Conservation (phyloP, 2,113 vertebrate genomes). For the Crotalus helleri region DNA sequence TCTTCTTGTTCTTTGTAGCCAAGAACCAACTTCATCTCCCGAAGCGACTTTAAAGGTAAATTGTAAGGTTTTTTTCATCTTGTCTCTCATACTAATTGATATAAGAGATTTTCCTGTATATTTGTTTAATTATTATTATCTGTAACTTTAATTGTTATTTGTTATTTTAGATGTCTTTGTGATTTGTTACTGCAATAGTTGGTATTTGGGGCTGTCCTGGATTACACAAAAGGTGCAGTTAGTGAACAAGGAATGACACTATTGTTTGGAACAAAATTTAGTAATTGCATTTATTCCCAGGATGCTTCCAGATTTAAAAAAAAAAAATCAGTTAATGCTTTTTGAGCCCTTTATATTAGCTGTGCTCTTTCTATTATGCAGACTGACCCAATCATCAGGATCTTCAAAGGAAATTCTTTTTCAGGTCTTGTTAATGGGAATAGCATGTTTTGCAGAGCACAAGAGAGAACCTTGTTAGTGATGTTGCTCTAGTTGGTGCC, state of each 20-base stretch:
- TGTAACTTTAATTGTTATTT: not conserved
- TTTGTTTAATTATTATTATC: not conserved
- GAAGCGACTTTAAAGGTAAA: constrained; percentile 90
- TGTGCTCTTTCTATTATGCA: not conserved
- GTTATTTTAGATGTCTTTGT: not conserved
- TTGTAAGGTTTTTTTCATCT: not conserved
- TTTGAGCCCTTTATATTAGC: not conserved
- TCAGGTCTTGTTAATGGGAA: not conserved
- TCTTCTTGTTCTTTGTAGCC: constrained; percentile 91
- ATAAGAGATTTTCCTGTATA: not conserved
- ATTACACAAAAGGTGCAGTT: not conserved
- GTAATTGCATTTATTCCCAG: not conserved
- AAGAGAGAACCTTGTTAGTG: not conserved
- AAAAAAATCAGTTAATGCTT: not conserved
- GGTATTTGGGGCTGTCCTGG: not conserved
- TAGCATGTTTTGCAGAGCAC: not conserved
- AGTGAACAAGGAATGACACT: not conserved
- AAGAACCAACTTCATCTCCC: constrained; percentile 81
- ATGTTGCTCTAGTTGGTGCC: not conserved
- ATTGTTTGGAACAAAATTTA: not conserved
- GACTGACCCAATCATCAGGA: not conserved
- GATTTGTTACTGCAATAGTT: not conserved
- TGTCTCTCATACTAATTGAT: not conserved
- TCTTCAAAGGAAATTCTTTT: not conserved
- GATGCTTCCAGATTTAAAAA: not conserved